Base-by-base conservation (phyloP, 1,140 invertebrate species). In the Oscheius sp. region DNA sequence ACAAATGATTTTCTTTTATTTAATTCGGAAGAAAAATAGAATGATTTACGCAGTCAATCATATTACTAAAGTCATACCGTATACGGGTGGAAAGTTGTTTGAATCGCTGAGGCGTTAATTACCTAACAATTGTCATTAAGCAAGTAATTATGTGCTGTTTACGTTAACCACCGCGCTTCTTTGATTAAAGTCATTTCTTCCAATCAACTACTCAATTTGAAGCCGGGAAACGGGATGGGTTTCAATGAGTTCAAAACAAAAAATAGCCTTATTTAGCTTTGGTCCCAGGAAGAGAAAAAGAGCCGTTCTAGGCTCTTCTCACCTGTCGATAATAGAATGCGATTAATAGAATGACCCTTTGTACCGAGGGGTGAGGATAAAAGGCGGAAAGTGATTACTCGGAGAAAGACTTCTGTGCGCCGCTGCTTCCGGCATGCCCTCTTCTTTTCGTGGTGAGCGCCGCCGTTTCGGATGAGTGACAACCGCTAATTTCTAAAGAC, bases 131-230 rank as follows among this genome's bases (percentile, higher is more conserved):
- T n/a, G n/a, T n/a, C n/a, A n/a, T n/a, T n/a, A n/a, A 26, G 49
- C 49, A 55, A 55, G 49, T 55, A 55, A 55, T 55, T 55, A 55
- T 55, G 49, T 23, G 7, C 49, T 55, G 49, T 55, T 55, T 55
- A 55, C 49, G 49, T 55, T 55, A 13, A 55, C 15, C 7, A 55
- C 15, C 7, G 38, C 10, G 38, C 38, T n/a, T 23, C 23, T 55
- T 55, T 55, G 49, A 55, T 55, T 55, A 55, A 55, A 55, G 49
- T 55, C 49, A 55, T 55, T 23, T 55, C 49, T 23, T 4, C 23
- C 49, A 7, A 55, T 13, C 23, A 23, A 7, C 49, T 55, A 55
- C 49, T 55, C 49, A 55, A 55, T 55, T 55, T 55, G 49, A 4
- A 55, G 38, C 38, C n/a, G n/a, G n/a, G 38, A 42, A n/a, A 55